Percentiles rank a stretch among this genome's conserved stretches.
These are phyloP conservation scores for Prolemur simus DNA, from an alignment of 2,113 vertebrate genomes.

Conservation along the genomic window DNA sequence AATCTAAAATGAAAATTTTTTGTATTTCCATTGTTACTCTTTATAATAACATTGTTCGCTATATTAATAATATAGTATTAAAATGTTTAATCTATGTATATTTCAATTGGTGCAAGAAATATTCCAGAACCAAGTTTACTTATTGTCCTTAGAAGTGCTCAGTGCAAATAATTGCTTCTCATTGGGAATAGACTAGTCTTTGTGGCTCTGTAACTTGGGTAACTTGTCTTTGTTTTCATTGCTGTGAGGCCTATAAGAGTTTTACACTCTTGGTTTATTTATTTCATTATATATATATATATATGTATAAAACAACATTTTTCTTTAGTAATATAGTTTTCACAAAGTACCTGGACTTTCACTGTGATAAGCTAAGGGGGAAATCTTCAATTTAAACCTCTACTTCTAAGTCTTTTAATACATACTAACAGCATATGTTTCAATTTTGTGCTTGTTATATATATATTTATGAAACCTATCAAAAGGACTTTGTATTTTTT, in stretches of 20 bases:
- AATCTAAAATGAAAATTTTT: slow-evolving; percentile 11
- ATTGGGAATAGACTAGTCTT: background rate
- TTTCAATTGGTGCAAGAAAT: background rate
- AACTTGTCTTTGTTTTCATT: slow-evolving; percentile 17
- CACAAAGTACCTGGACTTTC: background rate
- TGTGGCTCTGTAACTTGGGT: background rate
- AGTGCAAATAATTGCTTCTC: background rate
- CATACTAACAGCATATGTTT: background rate
- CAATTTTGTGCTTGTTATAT: background rate
- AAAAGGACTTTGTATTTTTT: background rate
- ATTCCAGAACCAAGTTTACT: background rate
- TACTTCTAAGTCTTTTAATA: background rate
- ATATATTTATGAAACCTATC: background rate
- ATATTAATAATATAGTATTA: background rate
- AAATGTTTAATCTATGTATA: background rate
- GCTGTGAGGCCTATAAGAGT: background rate
- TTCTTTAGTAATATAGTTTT: slow-evolving; percentile 10
- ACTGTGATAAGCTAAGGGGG: background rate
- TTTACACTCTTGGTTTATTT: background rate
- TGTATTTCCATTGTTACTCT: background rate
- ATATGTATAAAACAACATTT: background rate
- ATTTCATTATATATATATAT: background rate
- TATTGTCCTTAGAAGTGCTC: background rate
- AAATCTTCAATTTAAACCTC: background rate
- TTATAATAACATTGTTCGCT: background rate